Conservation (phyloP, 2,888 invertebrate genomes). For the Atrina japonica region DNA sequence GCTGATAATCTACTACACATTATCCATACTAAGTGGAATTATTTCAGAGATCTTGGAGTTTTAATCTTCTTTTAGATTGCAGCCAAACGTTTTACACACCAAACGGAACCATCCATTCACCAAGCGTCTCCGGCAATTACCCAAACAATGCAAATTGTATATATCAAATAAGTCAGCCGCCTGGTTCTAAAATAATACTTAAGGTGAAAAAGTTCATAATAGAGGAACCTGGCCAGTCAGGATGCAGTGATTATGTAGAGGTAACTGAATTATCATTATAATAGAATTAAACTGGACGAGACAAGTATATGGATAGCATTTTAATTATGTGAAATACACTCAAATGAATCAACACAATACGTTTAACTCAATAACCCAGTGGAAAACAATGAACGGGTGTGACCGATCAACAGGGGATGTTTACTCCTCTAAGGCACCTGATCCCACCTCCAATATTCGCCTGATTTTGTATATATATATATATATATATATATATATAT, state of each 20-base stretch:
- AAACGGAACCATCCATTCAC: slow-evolving; percentile 11
- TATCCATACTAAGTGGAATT: too few species aligned
- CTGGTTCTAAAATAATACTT: slow-evolving; percentile 1
- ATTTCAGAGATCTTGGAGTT: too few species aligned
- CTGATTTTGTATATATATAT: too few species aligned
- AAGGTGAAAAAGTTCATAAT: slow-evolving; percentile 12
- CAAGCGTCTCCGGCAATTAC: slow-evolving; percentile 7
- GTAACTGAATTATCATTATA: slow-evolving; percentile 6
- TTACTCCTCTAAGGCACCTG: too few species aligned
- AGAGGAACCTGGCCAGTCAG: background rate
- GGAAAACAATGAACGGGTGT: too few species aligned
- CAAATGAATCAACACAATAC: too few species aligned
- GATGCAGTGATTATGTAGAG: slow-evolving; percentile 9
- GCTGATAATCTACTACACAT: too few species aligned
- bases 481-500: too few species aligned
- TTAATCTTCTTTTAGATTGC: slow-evolving; percentile 5
- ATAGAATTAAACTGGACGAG: background rate
- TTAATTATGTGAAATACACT: too few species aligned
- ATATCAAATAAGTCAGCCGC: background rate
- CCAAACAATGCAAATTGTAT: slow-evolving; percentile 26
- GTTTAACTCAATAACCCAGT: too few species aligned
- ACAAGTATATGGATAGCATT: background rate
- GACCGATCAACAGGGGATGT: too few species aligned
- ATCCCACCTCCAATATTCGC: too few species aligned
- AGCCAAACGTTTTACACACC: background rate